Evolutionary conservation across 2,113 vertebrate species (phyloP), one percentile per base, ranked within the genome.

Genomic region (Bubalus kerabau): DNA sequence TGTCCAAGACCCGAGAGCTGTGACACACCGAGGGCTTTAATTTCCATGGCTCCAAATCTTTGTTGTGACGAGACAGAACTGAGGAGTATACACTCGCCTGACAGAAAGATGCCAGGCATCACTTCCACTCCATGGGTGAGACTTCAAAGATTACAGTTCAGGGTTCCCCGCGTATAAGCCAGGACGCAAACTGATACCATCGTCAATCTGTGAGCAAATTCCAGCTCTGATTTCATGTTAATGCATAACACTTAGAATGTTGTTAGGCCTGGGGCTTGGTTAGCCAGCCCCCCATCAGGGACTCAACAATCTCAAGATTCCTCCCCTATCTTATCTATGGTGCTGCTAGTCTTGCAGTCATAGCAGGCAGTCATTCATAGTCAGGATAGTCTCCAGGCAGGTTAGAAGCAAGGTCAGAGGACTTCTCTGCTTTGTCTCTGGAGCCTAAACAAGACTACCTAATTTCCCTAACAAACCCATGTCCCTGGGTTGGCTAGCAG

Each of bases 41-140:
- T 60, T 26, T 60, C 59, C 2, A 0, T 15, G 0, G 5, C 5
- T 60, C 59, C 59, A 60, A 60, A 60, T 7, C 28, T 14, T 60
- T 7, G 26, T 15, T 30, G 59, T 60, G 59, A 60, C 0, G 0
- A 30, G 13, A 30, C 59, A 60, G 2, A 60, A 30, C 59, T 5
- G 0, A 7, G 59, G 59, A 6, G 13, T 26, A 6, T 1, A 6
- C 28, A 30, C 59, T 60, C 2, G 1, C 59, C 59, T 60, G 5
- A 15, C 59, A 60, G 28, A 14, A 36, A 71, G 64, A n/a, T 71
- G n/a, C n/a, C 17, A 71, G n/a, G n/a, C 64, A 67, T 67, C 30
- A 32, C 64, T 67, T 71, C 4, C 0, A 0, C 9, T 71, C 64
- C 0, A 0, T 36, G 64, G 9, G n/a, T 21, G 64, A 71, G 64